phyloP scores from a whole-genome alignment of 2,113 vertebrate genomes.

The Pimephales promelas region DNA sequence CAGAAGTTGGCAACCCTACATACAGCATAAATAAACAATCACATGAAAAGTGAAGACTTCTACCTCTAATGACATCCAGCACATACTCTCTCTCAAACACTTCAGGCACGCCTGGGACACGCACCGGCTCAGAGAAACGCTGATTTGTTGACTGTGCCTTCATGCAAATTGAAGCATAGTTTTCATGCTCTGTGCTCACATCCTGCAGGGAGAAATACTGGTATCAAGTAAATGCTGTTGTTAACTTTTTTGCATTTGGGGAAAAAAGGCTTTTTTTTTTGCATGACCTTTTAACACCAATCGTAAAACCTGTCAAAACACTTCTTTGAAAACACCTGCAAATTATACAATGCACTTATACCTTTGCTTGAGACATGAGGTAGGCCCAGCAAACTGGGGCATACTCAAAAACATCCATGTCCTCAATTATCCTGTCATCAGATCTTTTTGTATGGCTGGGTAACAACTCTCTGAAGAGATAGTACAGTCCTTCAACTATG shows the following conservation, averaged over 20 bases:
- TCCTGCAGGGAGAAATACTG: constrained; percentile 51
- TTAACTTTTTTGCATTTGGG: too few species aligned
- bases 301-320: too few species aligned
- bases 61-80: constrained; percentile 64
- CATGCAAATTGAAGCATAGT: constrained; percentile 55
- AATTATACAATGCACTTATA: constrained; percentile 38
- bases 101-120: constrained; percentile 60
- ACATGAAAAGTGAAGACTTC: too few species aligned
- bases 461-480: constrained; percentile 69
- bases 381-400: constrained; percentile 68
- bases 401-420: constrained; percentile 67
- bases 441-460: constrained; percentile 43
- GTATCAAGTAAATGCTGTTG: too few species aligned
- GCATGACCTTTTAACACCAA: too few species aligned
- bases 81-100: constrained; percentile 59
- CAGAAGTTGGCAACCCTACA: too few species aligned
- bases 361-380: constrained; percentile 51
- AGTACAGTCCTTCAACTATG: constrained; percentile 67
- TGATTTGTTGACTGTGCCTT: constrained; percentile 23
- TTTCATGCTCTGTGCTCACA: constrained; percentile 47
- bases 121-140: constrained; percentile 66
- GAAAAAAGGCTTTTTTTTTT: too few species aligned
- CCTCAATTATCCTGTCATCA: constrained; percentile 50
- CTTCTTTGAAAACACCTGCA: too few species aligned
- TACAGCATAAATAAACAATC: too few species aligned